Conservation (phyloP, 2,797 vertebrate genomes). For the Acanthornis magna region DNA sequence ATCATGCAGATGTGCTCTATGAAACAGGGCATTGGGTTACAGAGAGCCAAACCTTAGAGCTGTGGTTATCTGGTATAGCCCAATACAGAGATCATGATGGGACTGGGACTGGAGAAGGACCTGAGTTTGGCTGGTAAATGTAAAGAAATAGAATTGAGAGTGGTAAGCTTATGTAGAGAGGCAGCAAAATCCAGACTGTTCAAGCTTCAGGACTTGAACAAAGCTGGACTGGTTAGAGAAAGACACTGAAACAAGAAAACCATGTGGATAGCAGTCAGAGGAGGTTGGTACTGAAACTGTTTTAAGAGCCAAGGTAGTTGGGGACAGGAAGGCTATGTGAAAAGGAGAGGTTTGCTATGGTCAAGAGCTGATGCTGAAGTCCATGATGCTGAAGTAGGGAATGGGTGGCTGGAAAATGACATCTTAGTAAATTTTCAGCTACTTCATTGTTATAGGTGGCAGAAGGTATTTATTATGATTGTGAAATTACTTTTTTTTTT, state of each 20-base stretch:
- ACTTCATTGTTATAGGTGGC: neutral
- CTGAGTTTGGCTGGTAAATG: neutral
- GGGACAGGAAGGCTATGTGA: neutral
- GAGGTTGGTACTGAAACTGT: neutral
- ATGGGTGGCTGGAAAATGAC: neutral
- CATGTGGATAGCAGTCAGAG: fast-evolving
- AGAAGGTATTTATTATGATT: neutral
- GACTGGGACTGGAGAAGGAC: neutral
- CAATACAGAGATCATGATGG: fast-evolving
- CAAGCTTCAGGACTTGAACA: neutral
- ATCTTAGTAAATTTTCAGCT: neutral
- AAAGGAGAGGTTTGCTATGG: neutral
- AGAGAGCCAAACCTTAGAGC: neutral
- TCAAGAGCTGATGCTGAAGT: neutral
- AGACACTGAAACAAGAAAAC: neutral
- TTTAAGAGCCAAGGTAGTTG: neutral
- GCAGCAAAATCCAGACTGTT: neutral
- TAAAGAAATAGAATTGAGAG: neutral
- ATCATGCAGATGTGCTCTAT: neutral
- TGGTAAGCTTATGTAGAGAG: neutral
- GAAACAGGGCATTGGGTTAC: neutral
- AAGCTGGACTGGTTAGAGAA: neutral
- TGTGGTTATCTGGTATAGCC: neutral
- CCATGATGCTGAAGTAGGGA: neutral
- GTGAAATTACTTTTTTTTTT: neutral